A percentile compares a stretch with the other conserved stretches of the same genome.
These are phyloP conservation scores for Panzeria rudis DNA, from an alignment of 2,888 invertebrate genomes.

Conservation along the genomic window DNA sequence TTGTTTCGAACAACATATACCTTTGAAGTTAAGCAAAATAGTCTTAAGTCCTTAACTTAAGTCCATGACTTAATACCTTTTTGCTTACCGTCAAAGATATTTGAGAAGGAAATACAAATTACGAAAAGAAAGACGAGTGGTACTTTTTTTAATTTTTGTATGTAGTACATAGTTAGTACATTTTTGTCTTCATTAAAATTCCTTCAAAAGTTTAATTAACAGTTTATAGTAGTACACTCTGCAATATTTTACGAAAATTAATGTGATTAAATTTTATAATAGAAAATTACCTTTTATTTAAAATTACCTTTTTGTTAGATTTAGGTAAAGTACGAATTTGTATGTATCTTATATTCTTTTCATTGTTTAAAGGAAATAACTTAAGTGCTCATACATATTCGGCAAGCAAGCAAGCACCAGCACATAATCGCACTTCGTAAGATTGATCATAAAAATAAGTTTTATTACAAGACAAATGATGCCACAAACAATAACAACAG, in stretches of 20 bases:
- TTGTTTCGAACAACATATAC: too few relatives aligned
- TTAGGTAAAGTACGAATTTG: neutral
- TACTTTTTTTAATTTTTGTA: too few relatives aligned
- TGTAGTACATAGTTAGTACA: too few relatives aligned
- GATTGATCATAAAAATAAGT: conserved; percentile 72
- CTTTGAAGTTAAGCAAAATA: too few relatives aligned
- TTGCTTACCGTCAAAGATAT: too few relatives aligned
- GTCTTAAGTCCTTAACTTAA: too few relatives aligned
- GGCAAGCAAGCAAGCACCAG: neutral
- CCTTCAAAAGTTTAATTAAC: neutral
- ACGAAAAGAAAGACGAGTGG: too few relatives aligned
- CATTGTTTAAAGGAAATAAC: neutral
- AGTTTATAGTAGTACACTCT: too few relatives aligned
- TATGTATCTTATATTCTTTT: neutral
- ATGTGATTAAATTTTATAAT: neutral
- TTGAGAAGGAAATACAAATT: too few relatives aligned
- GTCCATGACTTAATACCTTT: too few relatives aligned
- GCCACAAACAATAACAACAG: conserved; percentile 59
- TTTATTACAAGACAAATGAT: conserved; percentile 72
- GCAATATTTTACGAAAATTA: neutral
- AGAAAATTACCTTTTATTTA: neutral
- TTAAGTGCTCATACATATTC: neutral
- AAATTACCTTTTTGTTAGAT: too few relatives aligned
- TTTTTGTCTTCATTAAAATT: neutral
- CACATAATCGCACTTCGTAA: conserved; percentile 24